These are phyloP conservation scores for Orycteropus afer DNA, from an alignment of 2,113 vertebrate species.

Conservation along the genomic window DNA sequence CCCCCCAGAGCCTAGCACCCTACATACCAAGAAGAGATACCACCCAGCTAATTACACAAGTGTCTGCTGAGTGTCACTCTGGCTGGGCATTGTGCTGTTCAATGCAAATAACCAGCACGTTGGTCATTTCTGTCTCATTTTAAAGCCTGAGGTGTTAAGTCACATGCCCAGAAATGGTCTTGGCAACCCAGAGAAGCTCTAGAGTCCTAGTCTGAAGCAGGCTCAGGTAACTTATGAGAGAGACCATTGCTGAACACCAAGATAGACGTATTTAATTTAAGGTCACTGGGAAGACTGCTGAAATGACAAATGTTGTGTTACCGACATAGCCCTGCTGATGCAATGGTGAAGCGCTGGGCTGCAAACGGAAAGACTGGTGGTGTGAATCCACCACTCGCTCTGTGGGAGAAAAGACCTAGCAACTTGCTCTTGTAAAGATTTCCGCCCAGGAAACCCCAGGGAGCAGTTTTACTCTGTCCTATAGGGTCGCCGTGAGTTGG, in stretches of 20 bases:
- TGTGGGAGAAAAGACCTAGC: background rate
- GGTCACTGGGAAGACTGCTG: background rate
- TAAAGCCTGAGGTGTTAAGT: background rate
- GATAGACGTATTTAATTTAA: background rate
- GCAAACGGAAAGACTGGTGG: background rate
- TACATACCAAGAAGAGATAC: background rate
- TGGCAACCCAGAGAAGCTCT: background rate
- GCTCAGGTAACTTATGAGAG: background rate
- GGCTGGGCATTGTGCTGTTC: background rate
- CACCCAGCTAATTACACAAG: background rate
- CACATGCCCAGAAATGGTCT: background rate
- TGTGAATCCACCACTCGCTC: background rate
- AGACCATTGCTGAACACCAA: background rate
- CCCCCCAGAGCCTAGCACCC: background rate
- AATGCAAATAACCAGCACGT: conserved; percentile 1
- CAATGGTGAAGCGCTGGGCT: background rate
- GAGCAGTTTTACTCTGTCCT: background rate
- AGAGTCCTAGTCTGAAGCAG: background rate
- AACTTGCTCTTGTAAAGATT: background rate
- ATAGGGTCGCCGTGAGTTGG: too few relatives aligned
- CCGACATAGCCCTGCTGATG: background rate
- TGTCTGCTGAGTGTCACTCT: background rate
- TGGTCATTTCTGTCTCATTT: conserved; percentile 15
- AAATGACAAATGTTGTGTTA: background rate
- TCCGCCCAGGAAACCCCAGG: background rate